Conservation (phyloP, 2,113 vertebrate species). For the Balaeniceps rex region DNA sequence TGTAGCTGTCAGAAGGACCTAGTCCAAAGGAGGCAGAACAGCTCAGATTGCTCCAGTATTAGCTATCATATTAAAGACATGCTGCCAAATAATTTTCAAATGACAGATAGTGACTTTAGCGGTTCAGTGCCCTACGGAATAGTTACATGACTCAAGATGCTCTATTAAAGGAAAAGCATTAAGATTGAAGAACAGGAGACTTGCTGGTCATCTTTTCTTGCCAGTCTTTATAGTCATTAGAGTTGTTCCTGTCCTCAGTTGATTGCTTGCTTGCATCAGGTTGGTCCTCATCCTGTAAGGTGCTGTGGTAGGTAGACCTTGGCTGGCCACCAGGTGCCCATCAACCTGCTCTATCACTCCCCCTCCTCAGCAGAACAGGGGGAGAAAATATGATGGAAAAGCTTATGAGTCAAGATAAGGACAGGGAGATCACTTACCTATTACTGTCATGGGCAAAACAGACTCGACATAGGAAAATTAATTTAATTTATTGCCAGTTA, state of each 20-base stretch:
- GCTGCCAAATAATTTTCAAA: background rate
- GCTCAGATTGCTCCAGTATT: background rate
- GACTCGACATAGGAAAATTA: background rate
- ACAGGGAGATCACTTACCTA: background rate
- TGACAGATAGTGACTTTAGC: background rate
- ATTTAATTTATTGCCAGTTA: background rate
- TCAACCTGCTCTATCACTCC: background rate
- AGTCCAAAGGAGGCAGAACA: background rate
- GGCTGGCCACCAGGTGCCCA: background rate
- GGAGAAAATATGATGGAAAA: background rate
- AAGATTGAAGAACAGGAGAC: background rate
- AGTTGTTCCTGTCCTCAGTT: background rate
- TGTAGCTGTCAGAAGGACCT: background rate
- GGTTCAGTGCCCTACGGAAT: background rate
- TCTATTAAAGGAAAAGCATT: background rate
- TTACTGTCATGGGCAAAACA: background rate
- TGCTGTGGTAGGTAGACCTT: background rate
- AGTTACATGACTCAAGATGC: background rate
- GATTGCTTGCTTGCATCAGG: background rate
- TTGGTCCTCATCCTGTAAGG: background rate
- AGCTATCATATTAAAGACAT: background rate
- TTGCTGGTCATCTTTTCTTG: background rate
- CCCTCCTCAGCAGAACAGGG: background rate
- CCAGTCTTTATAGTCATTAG: background rate
- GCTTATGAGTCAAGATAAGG: background rate